Base-by-base conservation (phyloP, 2,888 invertebrate genomes). In the Desoria tigrina region DNA sequence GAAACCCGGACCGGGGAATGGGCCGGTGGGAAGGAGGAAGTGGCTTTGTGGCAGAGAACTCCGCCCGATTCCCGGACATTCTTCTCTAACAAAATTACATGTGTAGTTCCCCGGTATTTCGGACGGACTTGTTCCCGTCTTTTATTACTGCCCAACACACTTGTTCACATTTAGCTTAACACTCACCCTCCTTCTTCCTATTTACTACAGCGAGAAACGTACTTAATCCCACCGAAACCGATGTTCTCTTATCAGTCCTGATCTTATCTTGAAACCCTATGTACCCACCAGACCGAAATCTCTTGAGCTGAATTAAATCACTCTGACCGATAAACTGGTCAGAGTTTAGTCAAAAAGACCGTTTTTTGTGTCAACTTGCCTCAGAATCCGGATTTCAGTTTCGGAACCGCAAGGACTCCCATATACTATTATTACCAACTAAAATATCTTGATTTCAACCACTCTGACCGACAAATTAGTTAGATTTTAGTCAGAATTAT, bases 21-120 rank as follows among this genome's bases (percentile, higher is more conserved):
- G 45, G 6, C 21, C 6, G 6, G 11, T 4, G 32, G 57, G 62
- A 63, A 64, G 55, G 53, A 72, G 69, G 69, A 66, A 64, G 66
- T 70, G 68, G 65, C 72, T 65, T 65, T 60, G 18, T n/a, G 61
- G 61, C 62, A 61, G 60, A 56, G 49, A 63, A 64, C 71, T 68
- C 71, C 71, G 68, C 71, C 71, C 66, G 64, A n/a, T 54, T 58
- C 45, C 64, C 53, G 56, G 24, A 21, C 4, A 18, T 45, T 39
- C 39, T 21, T 45, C 4, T 45, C 45, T 45, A 32, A 32, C 32
- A 32, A n/a, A n/a, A n/a, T n/a, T n/a, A 32, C 32, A 32, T 32
- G 32, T 32, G 32, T 32, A 32, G n/a, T n/a, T n/a, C n/a, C n/a
- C n/a, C n/a, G n/a, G n/a, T n/a, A n/a, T n/a, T n/a, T n/a, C n/a